Evolutionary conservation across 2,797 vertebrate species (phyloP), one percentile per base, ranked within the genome.

Genomic region (Podarcis siculus): DNA sequence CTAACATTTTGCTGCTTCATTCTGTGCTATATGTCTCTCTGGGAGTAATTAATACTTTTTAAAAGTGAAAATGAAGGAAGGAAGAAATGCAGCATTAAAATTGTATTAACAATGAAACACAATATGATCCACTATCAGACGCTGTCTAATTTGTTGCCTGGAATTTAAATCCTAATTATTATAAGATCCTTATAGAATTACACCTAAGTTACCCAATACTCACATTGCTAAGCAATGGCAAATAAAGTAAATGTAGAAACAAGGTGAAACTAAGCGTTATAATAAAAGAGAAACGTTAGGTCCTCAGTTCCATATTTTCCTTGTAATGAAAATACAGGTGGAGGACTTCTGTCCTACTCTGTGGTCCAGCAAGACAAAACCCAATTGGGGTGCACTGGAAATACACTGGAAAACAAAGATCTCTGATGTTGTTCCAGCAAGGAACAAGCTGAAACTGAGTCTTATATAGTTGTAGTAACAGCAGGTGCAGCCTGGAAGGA

Each of bases 1-100:
- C 49, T 79, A 91, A 61, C 75, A 39, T 90, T 94, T 94, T 21
- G 12, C 45, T 67, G 15, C 75, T 89, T 93, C 30, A 45, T 88
- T 91, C 83, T 69, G 8, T 58, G 86, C 87, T 88, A 79, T 88
- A 7, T 45, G 92, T 69, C 83, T 94, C 81, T 23, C 55, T 79
- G 78, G 78, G 76, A 93, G 78, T 93, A 95, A 94, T 92, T 93
- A 89, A 73, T 92, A 69, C 91, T 76, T 91, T 75, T 55, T 32
- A 19, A 73, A 45, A 35, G 67, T 61, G n/a, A 23, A 45, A 15
- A 69, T 21, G 30, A 78, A 32, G 85, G 89, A 89, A 37, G 86
- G 89, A 89, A 83, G 49, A 85, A 66, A 42, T 2, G 0, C 83
- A 88, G 32, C 87, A 90, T 93, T 94, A 90, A 93, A 93, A 89